Base-by-base conservation (phyloP, 1,140 invertebrate species). In the Stegodyphus mimosarum region DNA sequence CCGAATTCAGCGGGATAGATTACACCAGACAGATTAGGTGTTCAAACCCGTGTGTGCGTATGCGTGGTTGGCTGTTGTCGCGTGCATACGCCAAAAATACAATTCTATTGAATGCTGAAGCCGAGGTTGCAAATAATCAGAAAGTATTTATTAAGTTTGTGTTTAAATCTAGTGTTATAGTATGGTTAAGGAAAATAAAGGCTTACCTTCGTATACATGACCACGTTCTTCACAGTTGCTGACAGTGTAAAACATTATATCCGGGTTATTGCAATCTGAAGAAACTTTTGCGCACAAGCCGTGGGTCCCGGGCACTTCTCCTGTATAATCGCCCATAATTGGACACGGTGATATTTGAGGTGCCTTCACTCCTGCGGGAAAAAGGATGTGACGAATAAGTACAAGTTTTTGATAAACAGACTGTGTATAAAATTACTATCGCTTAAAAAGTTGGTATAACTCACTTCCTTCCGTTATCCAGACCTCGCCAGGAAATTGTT, bases 231-330 rank as follows among this genome's bases (percentile, higher is more conserved):
- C 88, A 87, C 94, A 95, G 76, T 93, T 93, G 50, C 91, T 93
- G 13, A 94, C 94, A 88, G 93, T 93, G 88, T 94, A 94, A 87
- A 94, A 94, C 94, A 95, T 95, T 52, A 93, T 91, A 89, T 95
- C 94, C 15, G 93, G 92, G 53, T 93, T 92, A 87, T 92, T 92
- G 89, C 94, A 95, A 88, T 94, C 94, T 53, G 94, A 94, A 86
- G 93, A 93, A 52, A 95, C 90, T 89, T 94, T 94, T n/a, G 94
- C 93, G 89, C 94, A 95, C 87, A 94, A 91, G 77, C 92, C 92
- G 15, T 91, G 90, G n/a, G 92, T 90, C 88, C 94, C 93, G 50
- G 94, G 93, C 87, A 95, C 93, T 64, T 91, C 90, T 64, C 94
- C 94, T 50, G 91, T 93, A 87, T 94, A 95, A 88, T 94, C 93